Conservation (phyloP, 2,888 invertebrate species). For the Drosophila differens region DNA sequence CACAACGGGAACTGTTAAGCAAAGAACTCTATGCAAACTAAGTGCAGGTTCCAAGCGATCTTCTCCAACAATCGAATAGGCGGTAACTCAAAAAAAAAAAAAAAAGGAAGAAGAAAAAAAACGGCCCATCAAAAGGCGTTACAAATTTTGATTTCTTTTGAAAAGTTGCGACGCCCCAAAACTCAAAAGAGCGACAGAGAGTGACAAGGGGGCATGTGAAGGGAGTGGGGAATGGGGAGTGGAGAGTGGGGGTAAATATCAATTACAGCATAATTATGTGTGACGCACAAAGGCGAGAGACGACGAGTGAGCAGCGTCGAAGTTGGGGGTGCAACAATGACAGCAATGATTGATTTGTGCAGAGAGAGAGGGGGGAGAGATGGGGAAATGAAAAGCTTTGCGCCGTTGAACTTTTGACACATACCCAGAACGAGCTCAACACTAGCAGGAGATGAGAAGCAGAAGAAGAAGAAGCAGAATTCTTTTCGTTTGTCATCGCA, state of each 20-base stretch:
- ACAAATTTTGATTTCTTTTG: conserved; percentile 81
- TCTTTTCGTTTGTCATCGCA: conserved; percentile 77
- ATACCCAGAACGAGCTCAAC: conserved; percentile 25
- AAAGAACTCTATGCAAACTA: conserved; percentile 74
- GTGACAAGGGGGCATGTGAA: conserved; percentile 21
- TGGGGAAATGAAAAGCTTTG: conserved; percentile 45
- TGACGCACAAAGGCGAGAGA: conserved; percentile 59
- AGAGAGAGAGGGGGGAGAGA: conserved; percentile 19
- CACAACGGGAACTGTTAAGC: conserved; percentile 19
- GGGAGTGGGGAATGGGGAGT: conserved; percentile 1
- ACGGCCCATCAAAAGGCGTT: conserved; percentile 74
- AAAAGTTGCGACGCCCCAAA: conserved; percentile 70
- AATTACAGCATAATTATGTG: conserved; percentile 81
- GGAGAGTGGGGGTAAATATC: conserved; percentile 67
- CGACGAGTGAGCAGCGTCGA: conserved; percentile 7
- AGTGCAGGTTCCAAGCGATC: conserved; percentile 60
- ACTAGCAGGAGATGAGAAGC: conserved; percentile 7
- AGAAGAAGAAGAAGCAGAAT: conserved; percentile 32
- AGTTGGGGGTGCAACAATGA: conserved; percentile 49
- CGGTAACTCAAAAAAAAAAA: conserved; percentile 47
- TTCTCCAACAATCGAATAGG: conserved; percentile 35
- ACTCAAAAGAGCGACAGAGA: conserved; percentile 19
- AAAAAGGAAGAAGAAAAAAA: conserved; percentile 30
- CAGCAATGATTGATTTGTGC: conserved; percentile 77
- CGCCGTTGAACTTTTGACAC: conserved; percentile 59